Conservation (phyloP, 1,140 invertebrate genomes). For the Atta cephalotes region DNA sequence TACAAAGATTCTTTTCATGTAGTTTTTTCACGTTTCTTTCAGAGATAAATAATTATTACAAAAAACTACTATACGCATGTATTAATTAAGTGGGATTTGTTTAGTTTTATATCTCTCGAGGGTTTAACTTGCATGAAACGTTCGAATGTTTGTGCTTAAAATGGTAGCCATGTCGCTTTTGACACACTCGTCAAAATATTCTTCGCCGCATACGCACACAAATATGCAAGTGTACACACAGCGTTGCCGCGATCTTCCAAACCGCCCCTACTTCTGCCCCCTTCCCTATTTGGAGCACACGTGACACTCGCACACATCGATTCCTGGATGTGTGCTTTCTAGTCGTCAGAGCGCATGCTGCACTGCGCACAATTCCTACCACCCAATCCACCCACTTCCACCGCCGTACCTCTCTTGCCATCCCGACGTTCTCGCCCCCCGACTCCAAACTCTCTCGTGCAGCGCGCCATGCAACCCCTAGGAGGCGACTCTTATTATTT, state of each 20-base stretch:
- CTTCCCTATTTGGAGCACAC: conserved; percentile 50
- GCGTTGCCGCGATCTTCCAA: conserved; percentile 66
- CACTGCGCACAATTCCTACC: conserved; percentile 81
- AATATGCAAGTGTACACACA: conserved; percentile 17
- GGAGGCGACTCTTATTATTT: conserved; percentile 84
- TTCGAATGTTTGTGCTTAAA: conserved; percentile 51
- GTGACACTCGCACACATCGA: conserved; percentile 63
- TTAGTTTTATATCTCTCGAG: neutral
- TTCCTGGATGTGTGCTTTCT: conserved; percentile 70
- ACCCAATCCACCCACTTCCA: conserved; percentile 56
- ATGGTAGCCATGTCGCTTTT: conserved; percentile 76
- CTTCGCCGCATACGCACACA: conserved; percentile 45
- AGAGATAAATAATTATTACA: conserved; percentile 5
- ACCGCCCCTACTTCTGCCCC: conserved; percentile 56
- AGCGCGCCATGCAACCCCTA: conserved; percentile 78
- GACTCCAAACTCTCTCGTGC: conserved; percentile 64
- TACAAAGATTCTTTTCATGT: neutral
- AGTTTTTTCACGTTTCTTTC: neutral
- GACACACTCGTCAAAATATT: conserved; percentile 72
- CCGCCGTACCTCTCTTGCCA: conserved; percentile 50
- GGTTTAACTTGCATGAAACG: conserved; percentile 61
- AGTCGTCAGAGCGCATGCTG: conserved; percentile 79
- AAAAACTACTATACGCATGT: neutral
- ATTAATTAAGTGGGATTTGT: conserved; percentile 5
- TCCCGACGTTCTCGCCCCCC: conserved; percentile 56